Base-by-base conservation (phyloP, 1,140 invertebrate species). In the Philopotamus ludificatus region DNA sequence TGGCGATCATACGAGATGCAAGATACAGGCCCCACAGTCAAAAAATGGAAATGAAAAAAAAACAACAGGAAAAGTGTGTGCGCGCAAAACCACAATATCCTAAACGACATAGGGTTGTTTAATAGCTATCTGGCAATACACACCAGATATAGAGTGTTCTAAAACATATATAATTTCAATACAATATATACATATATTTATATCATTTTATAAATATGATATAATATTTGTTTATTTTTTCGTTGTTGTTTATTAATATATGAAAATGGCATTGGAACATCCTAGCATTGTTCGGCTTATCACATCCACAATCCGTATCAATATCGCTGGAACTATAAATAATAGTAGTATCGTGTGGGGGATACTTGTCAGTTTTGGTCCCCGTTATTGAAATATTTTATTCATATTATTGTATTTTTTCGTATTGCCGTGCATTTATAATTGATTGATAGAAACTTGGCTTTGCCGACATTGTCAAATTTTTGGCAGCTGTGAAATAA, bases 1-100 rank as follows among this genome's bases (percentile, higher is more conserved):
- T 70, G 68, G 64, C 68, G 64, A 70, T 70, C 64, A 70, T 70
- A 28, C 45, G 63, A 70, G 63, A 70, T 66, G 61, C 41, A 21
- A 66, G 68, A 70, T 70, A 66, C 47, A 34, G 4, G 45, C 16
- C 34, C 25, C 18, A 25, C 59, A 22, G 61, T 53, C 55, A 12
- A 25, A 62, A 50, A 53, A 67, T 62, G 53, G 59, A 64, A 42
- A 53, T 39, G 60, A 26, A 63, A 49, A 67, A 67, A n/a, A n/a
- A 67, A 50, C 18, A 62, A 63, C 51, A 57, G 64, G 54, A 34
- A 66, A 12, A 34, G 12, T 34, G 28, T 34, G 44, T 47, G 44
- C 18, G 44, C 8, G 4, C 4, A 47, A 47, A 47, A 66, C 15
- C 54, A 26, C 54, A 44, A 50, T 58, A 59, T 49, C 44, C 57